Conservation (phyloP, 2,113 vertebrate genomes). For the Nicator chloris region DNA sequence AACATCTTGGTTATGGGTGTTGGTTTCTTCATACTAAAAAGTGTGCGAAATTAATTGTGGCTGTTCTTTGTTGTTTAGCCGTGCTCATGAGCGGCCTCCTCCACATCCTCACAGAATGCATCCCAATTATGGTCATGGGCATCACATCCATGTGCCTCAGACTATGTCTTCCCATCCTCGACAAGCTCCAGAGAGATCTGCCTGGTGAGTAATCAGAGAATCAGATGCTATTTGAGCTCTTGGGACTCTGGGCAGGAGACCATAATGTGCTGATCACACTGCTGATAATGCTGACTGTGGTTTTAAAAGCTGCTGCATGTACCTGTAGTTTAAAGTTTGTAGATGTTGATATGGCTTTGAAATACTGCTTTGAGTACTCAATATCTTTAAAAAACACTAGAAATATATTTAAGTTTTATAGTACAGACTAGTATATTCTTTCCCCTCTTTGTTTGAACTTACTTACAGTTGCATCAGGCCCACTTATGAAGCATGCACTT, state of each 20-base stretch:
- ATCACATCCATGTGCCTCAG: conserved; percentile 99
- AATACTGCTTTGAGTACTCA: neutral
- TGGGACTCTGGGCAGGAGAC: neutral
- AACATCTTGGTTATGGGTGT: neutral
- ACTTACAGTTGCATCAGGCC: neutral
- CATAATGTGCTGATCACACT: neutral
- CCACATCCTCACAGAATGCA: conserved; percentile 99
- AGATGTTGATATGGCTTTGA: neutral
- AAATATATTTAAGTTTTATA: neutral
- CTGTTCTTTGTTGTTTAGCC: conserved; percentile 71
- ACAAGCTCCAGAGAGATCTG: conserved; percentile 91
- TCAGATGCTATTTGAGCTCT: neutral
- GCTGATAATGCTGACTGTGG: neutral
- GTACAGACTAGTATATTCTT: neutral
- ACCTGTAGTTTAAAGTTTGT: neutral
- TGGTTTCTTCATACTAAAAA: neutral
- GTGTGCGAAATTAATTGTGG: conserved; percentile 30
- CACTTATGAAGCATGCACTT: neutral
- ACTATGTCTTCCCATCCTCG: conserved; percentile 99
- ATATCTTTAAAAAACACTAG: no score
- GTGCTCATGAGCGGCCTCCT: conserved; percentile 95
- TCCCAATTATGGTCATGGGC: conserved; percentile 97
- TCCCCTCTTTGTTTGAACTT: neutral
- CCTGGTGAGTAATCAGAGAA: conserved; percentile 82
- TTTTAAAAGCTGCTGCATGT: neutral